These are phyloP conservation scores for Erpetoichthys calabaricus DNA, from an alignment of 2,797 vertebrate genomes.

Conservation along the genomic window DNA sequence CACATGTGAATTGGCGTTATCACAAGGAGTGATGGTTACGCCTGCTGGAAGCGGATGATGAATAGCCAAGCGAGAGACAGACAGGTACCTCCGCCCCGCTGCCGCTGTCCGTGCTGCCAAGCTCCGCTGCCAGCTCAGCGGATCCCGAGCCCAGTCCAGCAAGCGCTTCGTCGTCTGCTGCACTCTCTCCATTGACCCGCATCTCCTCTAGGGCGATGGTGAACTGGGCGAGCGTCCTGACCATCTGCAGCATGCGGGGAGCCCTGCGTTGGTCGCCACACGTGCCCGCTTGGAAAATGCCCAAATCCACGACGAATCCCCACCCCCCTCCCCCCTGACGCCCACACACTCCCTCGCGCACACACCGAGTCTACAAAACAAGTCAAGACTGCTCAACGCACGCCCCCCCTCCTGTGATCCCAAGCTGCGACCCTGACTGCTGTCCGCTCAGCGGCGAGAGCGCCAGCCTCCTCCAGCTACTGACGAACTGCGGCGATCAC, in stretches of 20 bases:
- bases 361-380: no score
- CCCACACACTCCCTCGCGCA: conserved; percentile 15
- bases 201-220: conserved; percentile 95
- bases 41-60: no score
- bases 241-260: conserved; percentile 91
- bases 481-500: conserved; percentile 12
- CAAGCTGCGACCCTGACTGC: conserved; percentile 8
- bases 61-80: no score
- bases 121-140: conserved; percentile 27
- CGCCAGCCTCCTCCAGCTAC: conserved; percentile 6
- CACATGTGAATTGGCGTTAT: no score
- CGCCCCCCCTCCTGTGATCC: conserved; percentile 15
- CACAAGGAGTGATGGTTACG: no score
- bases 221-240: conserved; percentile 92
- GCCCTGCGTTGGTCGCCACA: conserved; percentile 24
- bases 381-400: conserved; percentile 21
- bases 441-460: conserved; percentile 24
- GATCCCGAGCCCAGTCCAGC: conserved; percentile 13
- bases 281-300: conserved; percentile 15
- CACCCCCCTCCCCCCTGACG: background rate
- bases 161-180: conserved; percentile 39
- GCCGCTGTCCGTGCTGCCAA: conserved; percentile 31
- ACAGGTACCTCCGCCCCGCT: conserved; percentile 24
- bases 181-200: conserved; percentile 71
- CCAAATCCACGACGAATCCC: background rate